Evolutionary conservation across 2,113 vertebrate genomes (phyloP).

Genomic region (Callipepla californica): DNA sequence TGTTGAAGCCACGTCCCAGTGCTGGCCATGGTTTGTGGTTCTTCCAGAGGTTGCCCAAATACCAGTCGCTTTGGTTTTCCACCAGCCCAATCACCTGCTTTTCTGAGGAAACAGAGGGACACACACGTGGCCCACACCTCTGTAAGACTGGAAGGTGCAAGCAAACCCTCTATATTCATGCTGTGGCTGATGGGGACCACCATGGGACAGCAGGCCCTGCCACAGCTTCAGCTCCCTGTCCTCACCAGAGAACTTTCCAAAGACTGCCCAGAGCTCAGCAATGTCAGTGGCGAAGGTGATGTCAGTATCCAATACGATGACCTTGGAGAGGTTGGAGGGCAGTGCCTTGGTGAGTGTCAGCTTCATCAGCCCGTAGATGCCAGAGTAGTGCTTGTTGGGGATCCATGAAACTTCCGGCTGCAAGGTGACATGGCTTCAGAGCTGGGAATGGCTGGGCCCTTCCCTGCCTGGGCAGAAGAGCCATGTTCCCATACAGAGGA

Average conservation of each 20-base stretch:
- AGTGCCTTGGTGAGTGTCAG: constrained; percentile 90
- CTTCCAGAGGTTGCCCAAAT: constrained; percentile 94
- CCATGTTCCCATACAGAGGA: fast-evolving
- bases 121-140: neutral
- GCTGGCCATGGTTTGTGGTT: constrained; percentile 97
- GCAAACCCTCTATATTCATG: neutral
- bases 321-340: constrained; percentile 88
- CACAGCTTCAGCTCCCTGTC: neutral
- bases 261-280: constrained; percentile 95
- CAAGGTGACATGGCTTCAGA: neutral
- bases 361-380: constrained; percentile 97
- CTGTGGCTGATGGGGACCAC: neutral
- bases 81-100: constrained; percentile 95
- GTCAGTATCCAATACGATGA: constrained; percentile 96
- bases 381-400: constrained; percentile 98
- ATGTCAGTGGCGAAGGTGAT: constrained; percentile 97
- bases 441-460: neutral
- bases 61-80: constrained; percentile 98
- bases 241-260: constrained; percentile 92
- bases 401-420: constrained; percentile 96
- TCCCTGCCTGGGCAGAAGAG: fast-evolving
- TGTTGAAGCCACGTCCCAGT: constrained; percentile 96
- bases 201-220: neutral
- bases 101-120: constrained; percentile 72
- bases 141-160: neutral